phyloP scores from a whole-genome alignment of 2,797 vertebrate species.

The Monodelphis domestica region DNA sequence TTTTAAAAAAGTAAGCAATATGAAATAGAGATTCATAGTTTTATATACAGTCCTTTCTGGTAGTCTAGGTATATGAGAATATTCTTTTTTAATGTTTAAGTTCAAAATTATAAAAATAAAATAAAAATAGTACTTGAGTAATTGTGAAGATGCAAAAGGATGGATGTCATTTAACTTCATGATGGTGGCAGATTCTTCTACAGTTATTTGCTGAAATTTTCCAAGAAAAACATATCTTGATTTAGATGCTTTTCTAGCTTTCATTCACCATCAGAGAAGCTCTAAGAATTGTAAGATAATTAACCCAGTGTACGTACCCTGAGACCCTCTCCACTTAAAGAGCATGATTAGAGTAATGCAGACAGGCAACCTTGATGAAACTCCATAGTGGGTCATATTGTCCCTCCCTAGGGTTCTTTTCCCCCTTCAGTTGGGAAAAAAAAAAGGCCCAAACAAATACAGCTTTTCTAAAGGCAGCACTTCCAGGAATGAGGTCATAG shows the following conservation, averaged over 20 bases:
- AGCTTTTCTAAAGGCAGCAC: constrained; percentile 47
- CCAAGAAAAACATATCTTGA: constrained; percentile 31
- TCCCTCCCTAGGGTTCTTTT: constrained; percentile 29
- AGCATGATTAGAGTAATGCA: neutral
- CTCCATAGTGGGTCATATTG: constrained; percentile 36
- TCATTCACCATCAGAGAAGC: constrained; percentile 20
- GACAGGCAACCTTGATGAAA: neutral
- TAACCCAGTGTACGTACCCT: neutral
- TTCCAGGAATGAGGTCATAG: constrained; percentile 63
- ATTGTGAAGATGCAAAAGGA: constrained; percentile 5
- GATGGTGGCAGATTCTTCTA: constrained; percentile 26
- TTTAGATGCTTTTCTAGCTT: constrained; percentile 22
- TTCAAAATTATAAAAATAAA: neutral
- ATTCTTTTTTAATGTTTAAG: constrained; percentile 43
- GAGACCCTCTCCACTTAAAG: constrained; percentile 15
- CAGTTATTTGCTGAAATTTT: neutral
- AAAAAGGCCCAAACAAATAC: constrained; percentile 39
- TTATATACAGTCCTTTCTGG: neutral
- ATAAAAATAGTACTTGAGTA: neutral
- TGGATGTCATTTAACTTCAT: constrained; percentile 22
- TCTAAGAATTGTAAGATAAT: constrained; percentile 35
- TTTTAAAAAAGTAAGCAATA: neutral
- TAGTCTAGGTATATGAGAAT: neutral
- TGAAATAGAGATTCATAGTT: neutral
- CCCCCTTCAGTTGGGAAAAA: constrained; percentile 48